A percentile compares a stretch with the other conserved stretches of the same genome.
Evolutionary conservation across 2,113 vertebrate species (phyloP).

Genomic region (Indri indri): DNA sequence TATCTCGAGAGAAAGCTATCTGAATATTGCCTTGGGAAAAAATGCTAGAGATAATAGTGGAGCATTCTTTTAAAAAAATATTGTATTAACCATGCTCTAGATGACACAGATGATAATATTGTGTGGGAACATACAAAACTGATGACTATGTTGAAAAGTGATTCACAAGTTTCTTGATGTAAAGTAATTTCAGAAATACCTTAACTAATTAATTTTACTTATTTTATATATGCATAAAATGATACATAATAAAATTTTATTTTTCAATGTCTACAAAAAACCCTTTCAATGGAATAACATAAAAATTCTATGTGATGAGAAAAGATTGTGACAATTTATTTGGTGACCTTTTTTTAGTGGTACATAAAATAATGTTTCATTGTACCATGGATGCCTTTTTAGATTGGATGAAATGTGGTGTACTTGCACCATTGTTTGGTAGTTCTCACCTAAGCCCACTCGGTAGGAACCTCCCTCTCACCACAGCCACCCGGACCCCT

Average conservation of each 20-base stretch:
- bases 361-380: not conserved
- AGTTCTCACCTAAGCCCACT: not conserved
- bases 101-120: not conserved
- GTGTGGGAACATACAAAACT: not conserved
- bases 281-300: not conserved
- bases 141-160: not conserved
- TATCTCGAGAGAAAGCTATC: not conserved
- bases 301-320: not conserved
- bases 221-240: not conserved
- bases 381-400: not conserved
- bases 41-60: not conserved
- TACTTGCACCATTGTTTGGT: not conserved
- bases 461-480: not conserved
- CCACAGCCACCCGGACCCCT: not conserved
- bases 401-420: not conserved
- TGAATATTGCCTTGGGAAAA: conserved; percentile 7
- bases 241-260: not conserved
- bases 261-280: not conserved
- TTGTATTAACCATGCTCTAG: not conserved
- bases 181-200: not conserved
- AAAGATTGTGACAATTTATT: not conserved
- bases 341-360: not conserved
- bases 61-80: not conserved
- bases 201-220: not conserved
- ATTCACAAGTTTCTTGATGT: not conserved